Conservation (phyloP, 2,113 vertebrate genomes). For the Rhinolophus sinicus region DNA sequence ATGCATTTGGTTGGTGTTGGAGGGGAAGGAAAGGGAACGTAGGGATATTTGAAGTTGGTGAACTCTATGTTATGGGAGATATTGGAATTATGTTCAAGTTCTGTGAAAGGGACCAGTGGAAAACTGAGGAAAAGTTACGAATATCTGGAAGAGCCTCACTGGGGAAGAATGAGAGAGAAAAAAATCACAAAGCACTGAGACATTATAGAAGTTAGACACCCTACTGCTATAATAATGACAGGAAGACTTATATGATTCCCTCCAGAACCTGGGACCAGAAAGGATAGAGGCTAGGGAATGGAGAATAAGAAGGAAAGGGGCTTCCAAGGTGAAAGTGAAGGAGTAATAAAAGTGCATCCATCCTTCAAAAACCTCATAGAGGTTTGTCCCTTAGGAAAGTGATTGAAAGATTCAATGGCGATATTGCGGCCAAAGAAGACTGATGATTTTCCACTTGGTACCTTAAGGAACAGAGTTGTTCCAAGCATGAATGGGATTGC, state of each 20-base stretch:
- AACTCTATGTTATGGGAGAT: neutral
- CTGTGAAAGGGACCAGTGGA: neutral
- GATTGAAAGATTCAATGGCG: neutral
- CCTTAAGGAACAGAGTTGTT: neutral
- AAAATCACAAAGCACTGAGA: neutral
- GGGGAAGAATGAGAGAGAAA: neutral
- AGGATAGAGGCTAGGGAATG: fast-evolving
- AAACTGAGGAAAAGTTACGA: neutral
- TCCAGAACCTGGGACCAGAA: neutral
- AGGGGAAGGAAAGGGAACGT: neutral
- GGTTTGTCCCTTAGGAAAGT: neutral
- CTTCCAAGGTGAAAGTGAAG: neutral
- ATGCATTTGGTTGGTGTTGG: neutral
- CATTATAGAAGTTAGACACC: neutral
- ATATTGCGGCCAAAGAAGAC: neutral
- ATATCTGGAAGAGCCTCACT: neutral
- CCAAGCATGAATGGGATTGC: no score
- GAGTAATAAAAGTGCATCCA: neutral
- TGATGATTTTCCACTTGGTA: neutral
- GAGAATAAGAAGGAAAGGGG: neutral
- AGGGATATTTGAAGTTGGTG: neutral
- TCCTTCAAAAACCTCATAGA: neutral
- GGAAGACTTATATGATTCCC: neutral
- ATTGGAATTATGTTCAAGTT: neutral
- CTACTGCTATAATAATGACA: neutral